A percentile compares a stretch with the other conserved stretches of the same genome.
Conservation (phyloP, 1,140 invertebrate genomes). For the Ceratoteleas bidentatus region DNA sequence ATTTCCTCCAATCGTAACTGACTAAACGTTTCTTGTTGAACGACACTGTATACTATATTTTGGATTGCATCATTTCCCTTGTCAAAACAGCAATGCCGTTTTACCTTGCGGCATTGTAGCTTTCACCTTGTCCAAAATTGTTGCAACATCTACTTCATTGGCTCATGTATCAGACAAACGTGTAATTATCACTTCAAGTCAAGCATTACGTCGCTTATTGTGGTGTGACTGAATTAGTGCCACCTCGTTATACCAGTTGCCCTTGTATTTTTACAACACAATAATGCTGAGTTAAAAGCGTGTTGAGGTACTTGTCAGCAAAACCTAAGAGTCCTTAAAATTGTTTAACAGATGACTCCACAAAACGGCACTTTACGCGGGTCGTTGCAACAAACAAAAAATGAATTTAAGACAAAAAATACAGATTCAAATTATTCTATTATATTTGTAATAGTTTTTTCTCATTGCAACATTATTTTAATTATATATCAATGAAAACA, state of each 20-base stretch:
- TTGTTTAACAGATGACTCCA: too few species aligned
- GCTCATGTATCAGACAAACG: slow-evolving; percentile 51
- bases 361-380: too few species aligned
- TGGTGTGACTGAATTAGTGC: slow-evolving; percentile 70
- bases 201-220: slow-evolving; percentile 67
- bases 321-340: slow-evolving; percentile 52
- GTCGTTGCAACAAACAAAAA: too few species aligned
- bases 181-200: slow-evolving; percentile 61
- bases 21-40: too few species aligned
- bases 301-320: slow-evolving; percentile 63
- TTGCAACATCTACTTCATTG: slow-evolving; percentile 62
- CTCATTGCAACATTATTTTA: too few species aligned
- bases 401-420: too few species aligned
- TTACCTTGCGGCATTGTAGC: slow-evolving; percentile 66
- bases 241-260: slow-evolving; percentile 73
- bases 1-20: too few species aligned
- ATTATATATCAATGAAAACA: too few species aligned
- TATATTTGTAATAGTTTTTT: too few species aligned
- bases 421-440: too few species aligned
- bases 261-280: slow-evolving; percentile 60
- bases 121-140: slow-evolving; percentile 67
- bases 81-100: slow-evolving; percentile 49
- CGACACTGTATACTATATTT: neutral
- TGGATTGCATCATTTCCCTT: slow-evolving; percentile 40
- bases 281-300: slow-evolving; percentile 67